Evolutionary conservation across 1,140 invertebrate genomes (phyloP).

Genomic region (Oscheius sp.): DNA sequence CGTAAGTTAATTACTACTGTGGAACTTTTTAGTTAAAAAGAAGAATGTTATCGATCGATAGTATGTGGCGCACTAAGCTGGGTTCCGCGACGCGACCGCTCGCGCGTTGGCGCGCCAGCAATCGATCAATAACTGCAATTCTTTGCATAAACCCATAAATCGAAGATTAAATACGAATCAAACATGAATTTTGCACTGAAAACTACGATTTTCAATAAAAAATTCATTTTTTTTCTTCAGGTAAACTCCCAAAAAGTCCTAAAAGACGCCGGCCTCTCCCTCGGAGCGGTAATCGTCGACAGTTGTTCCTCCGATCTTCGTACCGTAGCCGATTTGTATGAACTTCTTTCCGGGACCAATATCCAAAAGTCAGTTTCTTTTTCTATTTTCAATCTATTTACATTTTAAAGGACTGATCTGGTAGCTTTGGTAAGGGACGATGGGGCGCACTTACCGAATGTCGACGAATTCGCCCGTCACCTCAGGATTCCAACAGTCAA

Average conservation of each 20-base stretch:
- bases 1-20: background rate
- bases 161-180: background rate
- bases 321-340: slow-evolving; percentile 52
- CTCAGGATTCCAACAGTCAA: slow-evolving; percentile 47
- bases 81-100: no score
- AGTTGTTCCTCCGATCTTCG: slow-evolving; percentile 49
- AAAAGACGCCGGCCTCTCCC: slow-evolving; percentile 41
- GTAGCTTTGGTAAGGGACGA: slow-evolving; percentile 50
- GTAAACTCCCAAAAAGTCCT: slow-evolving; percentile 24
- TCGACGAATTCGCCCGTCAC: slow-evolving; percentile 42
- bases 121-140: no score
- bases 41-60: no score
- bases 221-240: background rate
- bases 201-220: background rate
- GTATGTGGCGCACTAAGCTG: no score
- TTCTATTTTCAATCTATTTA: slow-evolving; percentile 16
- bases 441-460: slow-evolving; percentile 44
- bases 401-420: slow-evolving; percentile 49
- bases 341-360: slow-evolving; percentile 53
- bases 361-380: slow-evolving; percentile 44
- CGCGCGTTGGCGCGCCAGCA: no score
- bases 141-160: no score
- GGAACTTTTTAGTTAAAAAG: background rate
- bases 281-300: slow-evolving; percentile 52
- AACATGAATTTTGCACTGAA: background rate